Percentiles rank a stretch among this genome's conserved stretches.
Conservation (phyloP, 2,113 vertebrate species). For the Apteryx mantelli region DNA sequence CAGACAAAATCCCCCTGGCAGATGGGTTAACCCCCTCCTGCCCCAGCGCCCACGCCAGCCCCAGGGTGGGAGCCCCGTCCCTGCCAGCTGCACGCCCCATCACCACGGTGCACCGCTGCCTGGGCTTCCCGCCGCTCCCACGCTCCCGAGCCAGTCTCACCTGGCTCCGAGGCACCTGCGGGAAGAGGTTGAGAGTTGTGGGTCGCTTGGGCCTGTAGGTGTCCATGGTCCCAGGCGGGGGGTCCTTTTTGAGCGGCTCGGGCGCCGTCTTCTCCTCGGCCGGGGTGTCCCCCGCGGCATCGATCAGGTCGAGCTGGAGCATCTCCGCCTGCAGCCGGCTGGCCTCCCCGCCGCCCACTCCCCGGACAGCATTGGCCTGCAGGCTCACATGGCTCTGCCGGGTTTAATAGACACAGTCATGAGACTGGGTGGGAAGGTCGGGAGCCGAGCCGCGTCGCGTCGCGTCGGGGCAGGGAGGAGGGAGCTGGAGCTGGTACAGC, state of each 20-base stretch:
- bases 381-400: slow-evolving; percentile 85
- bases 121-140: no score
- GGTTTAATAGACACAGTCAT: slow-evolving; percentile 70
- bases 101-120: background rate
- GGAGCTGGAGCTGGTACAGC: background rate
- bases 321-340: slow-evolving; percentile 92
- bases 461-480: slow-evolving; percentile 5
- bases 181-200: slow-evolving; percentile 96
- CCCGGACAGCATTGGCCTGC: slow-evolving; percentile 80
- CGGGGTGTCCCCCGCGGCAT: slow-evolving; percentile 84
- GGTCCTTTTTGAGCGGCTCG: slow-evolving; percentile 72
- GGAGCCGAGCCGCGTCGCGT: background rate
- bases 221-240: slow-evolving; percentile 84
- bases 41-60: background rate
- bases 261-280: slow-evolving; percentile 72
- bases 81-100: no score
- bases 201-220: slow-evolving; percentile 94
- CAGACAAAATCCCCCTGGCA: background rate
- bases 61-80: no score
- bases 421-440: slow-evolving; percentile 37
- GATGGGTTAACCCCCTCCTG: background rate
- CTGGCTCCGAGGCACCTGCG: slow-evolving; percentile 95
- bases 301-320: slow-evolving; percentile 94
- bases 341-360: slow-evolving; percentile 82
- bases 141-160: slow-evolving; percentile 60